Conservation (phyloP, 2,113 vertebrate species). For the Nanger granti region DNA sequence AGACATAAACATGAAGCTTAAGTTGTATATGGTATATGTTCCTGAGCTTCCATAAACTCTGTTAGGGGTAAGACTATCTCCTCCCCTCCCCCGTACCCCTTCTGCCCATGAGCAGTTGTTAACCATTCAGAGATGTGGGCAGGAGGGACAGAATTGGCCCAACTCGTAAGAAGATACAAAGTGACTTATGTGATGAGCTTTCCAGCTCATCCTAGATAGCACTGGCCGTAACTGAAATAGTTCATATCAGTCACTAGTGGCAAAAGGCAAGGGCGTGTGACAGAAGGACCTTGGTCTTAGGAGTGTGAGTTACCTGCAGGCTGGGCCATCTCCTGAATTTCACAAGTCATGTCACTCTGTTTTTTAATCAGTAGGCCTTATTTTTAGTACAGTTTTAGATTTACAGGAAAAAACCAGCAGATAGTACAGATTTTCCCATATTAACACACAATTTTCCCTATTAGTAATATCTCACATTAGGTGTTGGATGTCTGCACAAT, state of each 20-base stretch:
- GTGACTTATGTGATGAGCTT: background rate
- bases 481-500: background rate
- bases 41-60: conserved; percentile 69
- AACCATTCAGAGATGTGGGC: background rate
- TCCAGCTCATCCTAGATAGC: background rate
- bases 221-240: background rate
- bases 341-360: background rate
- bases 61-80: conserved; percentile 59
- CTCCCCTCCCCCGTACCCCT: background rate
- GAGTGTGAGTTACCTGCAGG: background rate
- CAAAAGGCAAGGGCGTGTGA: background rate
- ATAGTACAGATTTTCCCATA: background rate
- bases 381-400: background rate
- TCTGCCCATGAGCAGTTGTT: background rate
- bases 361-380: background rate
- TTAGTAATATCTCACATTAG: background rate
- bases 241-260: background rate
- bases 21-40: conserved; percentile 72
- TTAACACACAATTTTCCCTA: background rate
- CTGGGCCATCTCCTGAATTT: background rate
- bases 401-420: background rate
- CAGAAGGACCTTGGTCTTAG: background rate
- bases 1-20: conserved; percentile 80
- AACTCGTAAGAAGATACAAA: background rate
- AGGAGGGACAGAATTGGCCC: background rate